Base-by-base conservation (phyloP, 37 sponge, comb jelly and placozoan species). In the Lycopodina hypogea region DNA sequence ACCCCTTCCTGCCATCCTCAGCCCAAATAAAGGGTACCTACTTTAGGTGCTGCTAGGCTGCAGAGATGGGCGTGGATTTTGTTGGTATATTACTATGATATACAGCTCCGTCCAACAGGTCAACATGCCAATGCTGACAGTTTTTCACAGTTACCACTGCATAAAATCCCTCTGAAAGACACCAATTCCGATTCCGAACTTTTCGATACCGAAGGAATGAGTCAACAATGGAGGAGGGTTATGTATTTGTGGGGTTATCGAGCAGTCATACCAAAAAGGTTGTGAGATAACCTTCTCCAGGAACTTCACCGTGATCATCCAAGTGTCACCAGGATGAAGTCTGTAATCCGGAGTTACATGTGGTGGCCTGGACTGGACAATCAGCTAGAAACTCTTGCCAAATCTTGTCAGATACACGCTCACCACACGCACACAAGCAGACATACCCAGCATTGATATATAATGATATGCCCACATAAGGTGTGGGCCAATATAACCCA, bases 191-290 rank as follows among this genome's bases (percentile, higher is more conserved):
- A 60, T 11, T 26, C 61, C 23, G 24, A 60, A 60, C 19, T 60
- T 60, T 60, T 60, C n/a, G n/a, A n/a, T n/a, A 60, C 23, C 61
- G 61, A 8, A 60, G 24, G 24, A 68, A 68, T 68, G 81, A 80
- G 61, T 69, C 70, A 9, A 80, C 59, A 14, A 26, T 70, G 53
- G 71, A 69, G 37, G 55, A 37, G 14, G 81, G 71, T 4, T 80
- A 72, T 45, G 18, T 80, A 3, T 26, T 80, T 17, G 53, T 71
- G 72, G 81, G 81, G 14, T 56, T 69, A n/a, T n/a, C n/a, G n/a
- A n/a, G n/a, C n/a, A n/a, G n/a, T n/a, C n/a, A n/a, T n/a, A n/a
- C n/a, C n/a, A n/a, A n/a, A n/a, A n/a, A 40, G 24, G 41, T 39
- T 69, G 9, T 55, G 37, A 39, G 23, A 37, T 8, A 28, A 69